Base-by-base conservation (phyloP, 2,888 invertebrate species). In the Pycnomerus fuliginosus region DNA sequence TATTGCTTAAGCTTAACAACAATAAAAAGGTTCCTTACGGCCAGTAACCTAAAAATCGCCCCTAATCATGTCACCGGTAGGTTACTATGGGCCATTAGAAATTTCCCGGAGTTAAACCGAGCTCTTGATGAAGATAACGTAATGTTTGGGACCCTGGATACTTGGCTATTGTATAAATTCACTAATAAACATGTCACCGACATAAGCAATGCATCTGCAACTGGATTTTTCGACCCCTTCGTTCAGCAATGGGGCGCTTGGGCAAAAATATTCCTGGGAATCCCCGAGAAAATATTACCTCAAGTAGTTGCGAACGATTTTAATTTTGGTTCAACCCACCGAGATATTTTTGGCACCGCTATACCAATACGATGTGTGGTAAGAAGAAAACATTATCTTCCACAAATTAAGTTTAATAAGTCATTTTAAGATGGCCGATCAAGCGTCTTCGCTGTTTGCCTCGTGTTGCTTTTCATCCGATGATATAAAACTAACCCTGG, bases 161-260 rank as follows among this genome's bases (percentile, higher is more conserved):
- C 94, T 0, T 99, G 95, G 94, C 76, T 98, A 32, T 67, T 96
- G 37, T 86, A 92, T 74, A 90, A 87, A 75, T 74, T 95, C 35
- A 87, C 82, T 1, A 76, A 73, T 38, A 74, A 76, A 15, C 90
- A 90, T 69, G 82, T 90, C 42, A 88, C 90, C 0, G 98, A 99
- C 65, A 83, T 87, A n/a, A 90, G 92, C 0, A 90, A 87, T 56
- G 92, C 92, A 1, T 89, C 93, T 20, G 87, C 91, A 1, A 94
- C 96, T 0, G 97, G 94, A 1, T 79, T 98, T 60, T 98, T 81
- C 69, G 97, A 98, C 71, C 95, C 96, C 0, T 98, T 92, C 69
- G 83, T 85, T 48, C 78, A 90, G 75, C 75, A 82, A 49, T 98
- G 96, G 94, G 88, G 90, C 0, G 74, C 74, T 3, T 83, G 83